phyloP scores from a whole-genome alignment of 2,113 vertebrate genomes.

The Oreamnos americanus region DNA sequence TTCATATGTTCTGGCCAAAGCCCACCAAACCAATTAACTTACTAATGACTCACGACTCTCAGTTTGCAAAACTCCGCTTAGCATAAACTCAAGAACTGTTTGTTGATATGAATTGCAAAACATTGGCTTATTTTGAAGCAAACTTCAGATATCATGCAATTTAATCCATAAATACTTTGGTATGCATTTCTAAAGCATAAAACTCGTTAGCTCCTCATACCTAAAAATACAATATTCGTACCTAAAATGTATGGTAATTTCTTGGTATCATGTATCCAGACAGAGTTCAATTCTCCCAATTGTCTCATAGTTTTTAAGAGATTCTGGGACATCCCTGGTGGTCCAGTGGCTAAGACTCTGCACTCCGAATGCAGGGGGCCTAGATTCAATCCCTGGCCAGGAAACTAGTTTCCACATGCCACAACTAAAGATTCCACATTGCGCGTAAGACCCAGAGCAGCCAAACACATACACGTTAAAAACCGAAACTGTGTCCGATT shows the following conservation, averaged over 20 bases:
- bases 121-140: neutral
- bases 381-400: neutral
- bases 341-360: neutral
- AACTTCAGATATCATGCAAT: slow-evolving; percentile 8
- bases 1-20: neutral
- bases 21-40: neutral
- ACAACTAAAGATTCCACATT: neutral
- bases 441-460: neutral
- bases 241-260: neutral
- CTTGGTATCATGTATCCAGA: neutral
- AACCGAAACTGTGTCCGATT: neutral
- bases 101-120: slow-evolving; percentile 18
- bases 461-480: neutral
- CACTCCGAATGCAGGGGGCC: neutral
- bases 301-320: neutral
- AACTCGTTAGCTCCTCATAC: neutral
- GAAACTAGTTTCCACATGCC: neutral
- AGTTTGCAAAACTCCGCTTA: neutral
- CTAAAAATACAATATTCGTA: neutral
- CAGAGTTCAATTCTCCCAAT: neutral
- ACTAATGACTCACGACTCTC: neutral
- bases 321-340: neutral
- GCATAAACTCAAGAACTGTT: neutral
- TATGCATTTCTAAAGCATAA: slow-evolving; percentile 1
- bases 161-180: slow-evolving; percentile 5